A percentile compares a stretch with the other conserved stretches of the same genome.
Conservation (phyloP, 2,113 vertebrate species). For the Oxyruncus cristatus region DNA sequence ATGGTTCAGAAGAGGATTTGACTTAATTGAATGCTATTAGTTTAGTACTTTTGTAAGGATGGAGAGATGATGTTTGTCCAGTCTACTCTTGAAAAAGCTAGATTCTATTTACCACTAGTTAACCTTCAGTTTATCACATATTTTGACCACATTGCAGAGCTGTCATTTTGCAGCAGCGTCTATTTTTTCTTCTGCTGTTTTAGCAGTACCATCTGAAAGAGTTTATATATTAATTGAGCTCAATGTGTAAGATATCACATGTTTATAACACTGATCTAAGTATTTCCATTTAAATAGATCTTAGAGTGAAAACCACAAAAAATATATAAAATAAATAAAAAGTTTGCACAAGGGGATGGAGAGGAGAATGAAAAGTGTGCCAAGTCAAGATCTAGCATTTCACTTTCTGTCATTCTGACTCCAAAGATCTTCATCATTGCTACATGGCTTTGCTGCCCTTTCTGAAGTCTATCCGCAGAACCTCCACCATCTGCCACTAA, state of each 20-base stretch:
- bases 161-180: neutral
- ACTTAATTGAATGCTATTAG: neutral
- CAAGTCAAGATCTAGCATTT: neutral
- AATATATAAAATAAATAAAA: neutral
- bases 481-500: constrained; percentile 26
- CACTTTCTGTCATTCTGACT: neutral
- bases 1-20: neutral
- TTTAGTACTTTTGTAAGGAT: neutral
- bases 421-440: neutral
- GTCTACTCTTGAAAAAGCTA: neutral
- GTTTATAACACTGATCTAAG: neutral
- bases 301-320: neutral
- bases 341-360: neutral
- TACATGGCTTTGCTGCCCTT: neutral
- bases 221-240: neutral
- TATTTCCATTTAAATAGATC: neutral
- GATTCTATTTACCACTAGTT: neutral
- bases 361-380: neutral
- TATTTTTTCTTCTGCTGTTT: neutral
- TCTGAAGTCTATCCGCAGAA: neutral
- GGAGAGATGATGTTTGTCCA: neutral
- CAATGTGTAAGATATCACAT: neutral
- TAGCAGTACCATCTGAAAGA: neutral
- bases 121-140: neutral
- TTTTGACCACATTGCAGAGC: neutral